phyloP scores from a whole-genome alignment of 1,140 invertebrate species.

The Papilio helenus region DNA sequence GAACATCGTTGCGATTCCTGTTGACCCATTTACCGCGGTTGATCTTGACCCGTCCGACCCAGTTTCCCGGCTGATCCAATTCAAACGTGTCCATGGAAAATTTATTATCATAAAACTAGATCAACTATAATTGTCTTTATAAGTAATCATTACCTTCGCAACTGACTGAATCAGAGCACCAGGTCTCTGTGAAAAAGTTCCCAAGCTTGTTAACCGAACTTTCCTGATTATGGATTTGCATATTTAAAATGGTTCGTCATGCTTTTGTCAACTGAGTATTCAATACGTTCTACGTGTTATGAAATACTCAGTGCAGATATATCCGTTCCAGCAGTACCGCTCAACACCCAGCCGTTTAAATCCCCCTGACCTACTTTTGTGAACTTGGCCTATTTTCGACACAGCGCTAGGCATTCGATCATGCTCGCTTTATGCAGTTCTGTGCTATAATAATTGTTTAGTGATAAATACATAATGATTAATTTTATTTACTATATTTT shows the following conservation, averaged over 20 bases:
- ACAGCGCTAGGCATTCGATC: slow-evolving; percentile 47
- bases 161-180: not conserved
- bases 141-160: not conserved
- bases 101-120: slow-evolving; percentile 12
- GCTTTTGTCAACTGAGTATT: not conserved
- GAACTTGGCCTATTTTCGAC: slow-evolving; percentile 72
- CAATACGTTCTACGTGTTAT: slow-evolving; percentile 30
- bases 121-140: not conserved
- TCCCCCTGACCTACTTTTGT: slow-evolving; percentile 71
- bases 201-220: not conserved
- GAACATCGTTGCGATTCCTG: slow-evolving; percentile 56
- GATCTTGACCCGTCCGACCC: slow-evolving; percentile 67
- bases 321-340: slow-evolving; percentile 56
- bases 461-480: not conserved
- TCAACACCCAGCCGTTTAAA: slow-evolving; percentile 58
- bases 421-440: not conserved
- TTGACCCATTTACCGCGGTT: slow-evolving; percentile 65
- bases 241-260: not conserved
- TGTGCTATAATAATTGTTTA: not conserved
- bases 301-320: slow-evolving; percentile 53
- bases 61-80: slow-evolving; percentile 28
- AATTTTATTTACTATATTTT: not conserved
- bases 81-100: slow-evolving; percentile 18
- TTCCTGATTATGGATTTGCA: not conserved
- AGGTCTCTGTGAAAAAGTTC: not conserved